These are phyloP conservation scores for Nothobranchius kuhntae DNA, from an alignment of 2,113 vertebrate genomes.

Conservation along the genomic window DNA sequence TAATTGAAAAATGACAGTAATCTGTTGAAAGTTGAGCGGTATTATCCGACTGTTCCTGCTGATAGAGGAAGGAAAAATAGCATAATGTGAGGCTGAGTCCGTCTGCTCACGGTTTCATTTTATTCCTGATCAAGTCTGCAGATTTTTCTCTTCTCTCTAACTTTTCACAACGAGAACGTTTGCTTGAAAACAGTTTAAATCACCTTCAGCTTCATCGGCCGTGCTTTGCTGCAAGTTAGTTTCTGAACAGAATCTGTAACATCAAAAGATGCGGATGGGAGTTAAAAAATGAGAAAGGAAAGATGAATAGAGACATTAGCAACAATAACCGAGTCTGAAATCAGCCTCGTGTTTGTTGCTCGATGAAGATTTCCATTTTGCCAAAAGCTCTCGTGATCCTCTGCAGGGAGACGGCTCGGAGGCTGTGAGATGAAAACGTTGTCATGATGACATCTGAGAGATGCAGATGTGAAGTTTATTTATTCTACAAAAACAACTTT, in stretches of 20 bases:
- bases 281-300: too few relatives aligned
- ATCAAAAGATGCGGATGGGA: not conserved
- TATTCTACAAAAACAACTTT: constrained; percentile 29
- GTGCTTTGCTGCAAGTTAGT: not conserved
- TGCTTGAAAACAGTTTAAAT: too few relatives aligned
- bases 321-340: constrained; percentile 2
- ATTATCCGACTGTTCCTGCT: constrained; percentile 35
- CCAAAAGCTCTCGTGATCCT: constrained; percentile 30
- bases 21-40: constrained; percentile 44
- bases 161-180: not conserved
- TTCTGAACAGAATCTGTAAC: too few relatives aligned
- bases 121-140: constrained; percentile 13
- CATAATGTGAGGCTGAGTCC: constrained; percentile 3
- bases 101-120: constrained; percentile 17
- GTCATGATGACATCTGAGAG: constrained; percentile 39
- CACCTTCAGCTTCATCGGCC: not conserved
- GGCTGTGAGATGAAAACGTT: constrained; percentile 21
- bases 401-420: constrained; percentile 19
- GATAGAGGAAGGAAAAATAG: constrained; percentile 24
- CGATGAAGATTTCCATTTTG: not conserved
- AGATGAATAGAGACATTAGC: not conserved
- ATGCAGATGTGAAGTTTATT: constrained; percentile 42
- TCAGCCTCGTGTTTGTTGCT: constrained; percentile 5
- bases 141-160: not conserved
- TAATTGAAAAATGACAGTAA: constrained; percentile 61